Evolutionary conservation across 2,888 invertebrate genomes (phyloP), one percentile per base, ranked within the genome.

Genomic region (Synergus umbraculus): DNA sequence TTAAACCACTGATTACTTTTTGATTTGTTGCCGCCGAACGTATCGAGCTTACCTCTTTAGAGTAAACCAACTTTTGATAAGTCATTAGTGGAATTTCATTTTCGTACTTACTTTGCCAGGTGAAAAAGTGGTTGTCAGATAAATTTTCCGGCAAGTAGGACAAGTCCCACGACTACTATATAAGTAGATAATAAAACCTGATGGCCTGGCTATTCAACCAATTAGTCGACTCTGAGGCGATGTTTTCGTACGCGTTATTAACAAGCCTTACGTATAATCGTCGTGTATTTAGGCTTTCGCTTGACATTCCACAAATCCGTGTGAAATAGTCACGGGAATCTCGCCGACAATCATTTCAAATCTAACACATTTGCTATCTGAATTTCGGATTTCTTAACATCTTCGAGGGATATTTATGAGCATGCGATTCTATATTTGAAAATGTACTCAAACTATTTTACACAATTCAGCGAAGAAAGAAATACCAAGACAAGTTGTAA

Each of bases 61-160:
- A n/a, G 37, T 37, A 54, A 73, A 37, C 4, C 7, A 60, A 60
- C 10, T 54, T 54, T 73, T 37, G 37, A 37, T 37, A 69, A 49
- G 73, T 54, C 37, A 73, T 73, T 73, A 54, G 37, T 73, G n/a
- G 37, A 54, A 37, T 73, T 73, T 15, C 37, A 37, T n/a, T 73
- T 37, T 29, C 54, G n/a, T 4, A 54, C 37, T 54, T 12, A 73
- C 15, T 13, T n/a, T 18, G 3, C 29, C n/a, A 18, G 10, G 41
- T 18, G 10, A 73, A 73, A 46, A 73, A 54, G 29, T 49, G 9
- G 49, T 54, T 49, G 37, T 69, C 69, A 69, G 22, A 69, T 69
- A 69, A 54, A 46, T 67, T 69, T 46, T 73, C 49, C n/a, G 0
- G n/a, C 49, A 54, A 73, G 54, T 73, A 73, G 69, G 69, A 73